Evolutionary conservation across 2,888 invertebrate genomes (phyloP).

Genomic region (Tromatobia lineatoria): DNA sequence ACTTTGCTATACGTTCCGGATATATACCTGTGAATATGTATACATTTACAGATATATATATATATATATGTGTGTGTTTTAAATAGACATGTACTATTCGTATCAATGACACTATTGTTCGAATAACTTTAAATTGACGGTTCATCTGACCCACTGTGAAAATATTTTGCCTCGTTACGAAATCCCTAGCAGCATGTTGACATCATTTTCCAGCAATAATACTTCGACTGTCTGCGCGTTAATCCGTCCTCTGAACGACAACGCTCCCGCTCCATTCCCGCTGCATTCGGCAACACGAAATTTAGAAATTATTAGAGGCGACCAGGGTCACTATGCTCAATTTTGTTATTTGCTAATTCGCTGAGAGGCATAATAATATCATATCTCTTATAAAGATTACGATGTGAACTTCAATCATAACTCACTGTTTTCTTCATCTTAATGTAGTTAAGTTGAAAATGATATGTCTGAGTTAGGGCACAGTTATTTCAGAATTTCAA

Average conservation of each 20-base stretch:
- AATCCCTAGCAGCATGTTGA: slow-evolving; percentile 15
- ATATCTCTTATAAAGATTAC: too few relatives aligned
- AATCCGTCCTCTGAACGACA: background rate
- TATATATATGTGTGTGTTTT: too few relatives aligned
- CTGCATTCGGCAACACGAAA: background rate
- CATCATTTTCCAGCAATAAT: slow-evolving; percentile 27
- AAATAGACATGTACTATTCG: background rate
- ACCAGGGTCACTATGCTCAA: background rate
- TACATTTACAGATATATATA: background rate
- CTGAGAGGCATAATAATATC: too few relatives aligned
- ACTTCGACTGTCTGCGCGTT: background rate
- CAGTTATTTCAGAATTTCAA: too few relatives aligned
- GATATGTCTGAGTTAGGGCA: too few relatives aligned
- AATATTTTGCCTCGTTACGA: slow-evolving; percentile 26
- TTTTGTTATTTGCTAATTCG: background rate
- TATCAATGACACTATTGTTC: slow-evolving; percentile 17
- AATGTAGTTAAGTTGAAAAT: too few relatives aligned
- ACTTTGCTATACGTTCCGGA: background rate
- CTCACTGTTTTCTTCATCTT: too few relatives aligned
- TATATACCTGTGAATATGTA: background rate
- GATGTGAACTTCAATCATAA: too few relatives aligned
- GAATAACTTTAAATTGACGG: slow-evolving; percentile 28
- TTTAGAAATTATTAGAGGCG: background rate
- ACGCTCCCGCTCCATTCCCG: background rate
- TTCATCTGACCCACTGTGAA: slow-evolving; percentile 11